Evolutionary conservation across 2,113 vertebrate species (phyloP).

Genomic region (Protomyctophum bolini): DNA sequence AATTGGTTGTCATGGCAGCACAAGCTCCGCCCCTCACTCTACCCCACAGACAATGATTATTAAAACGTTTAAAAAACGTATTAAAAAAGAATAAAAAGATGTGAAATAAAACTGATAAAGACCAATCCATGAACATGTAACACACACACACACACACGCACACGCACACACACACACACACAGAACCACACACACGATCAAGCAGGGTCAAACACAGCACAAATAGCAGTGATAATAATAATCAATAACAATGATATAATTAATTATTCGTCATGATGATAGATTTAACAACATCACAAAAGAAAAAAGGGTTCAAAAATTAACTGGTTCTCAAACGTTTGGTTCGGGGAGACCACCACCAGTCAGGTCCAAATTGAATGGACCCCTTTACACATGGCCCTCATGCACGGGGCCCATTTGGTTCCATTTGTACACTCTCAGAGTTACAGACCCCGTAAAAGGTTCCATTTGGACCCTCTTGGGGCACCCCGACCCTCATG

Average conservation of each 20-base stretch:
- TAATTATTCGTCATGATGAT: not conserved
- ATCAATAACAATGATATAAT: slow-evolving; percentile 19
- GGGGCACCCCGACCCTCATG: not conserved
- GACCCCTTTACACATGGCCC: no score
- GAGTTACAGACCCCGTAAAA: no score
- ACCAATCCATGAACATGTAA: not conserved
- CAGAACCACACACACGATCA: slow-evolving; percentile 7
- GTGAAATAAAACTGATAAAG: no score
- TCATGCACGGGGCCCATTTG: no score
- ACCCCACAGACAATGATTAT: no score
- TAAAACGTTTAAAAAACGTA: slow-evolving; percentile 3
- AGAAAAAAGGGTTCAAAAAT: slow-evolving; percentile 9
- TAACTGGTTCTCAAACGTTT: no score
- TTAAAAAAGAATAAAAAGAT: slow-evolving; percentile 15
- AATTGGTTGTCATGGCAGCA: no score
- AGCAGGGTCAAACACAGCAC: slow-evolving; percentile 55
- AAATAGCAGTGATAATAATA: slow-evolving; percentile 13
- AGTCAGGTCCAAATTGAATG: no score
- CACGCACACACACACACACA: slow-evolving; percentile 15
- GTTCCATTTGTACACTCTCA: no score
- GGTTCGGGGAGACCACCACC: no score
- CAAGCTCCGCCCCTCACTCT: no score
- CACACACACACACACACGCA: not conserved
- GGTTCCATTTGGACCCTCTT: no score
- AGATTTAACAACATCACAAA: slow-evolving; percentile 33